A percentile compares a stretch with the other conserved stretches of the same genome.
Conservation (phyloP, 1,140 invertebrate genomes). For the Phymorhynchus buccinoides region DNA sequence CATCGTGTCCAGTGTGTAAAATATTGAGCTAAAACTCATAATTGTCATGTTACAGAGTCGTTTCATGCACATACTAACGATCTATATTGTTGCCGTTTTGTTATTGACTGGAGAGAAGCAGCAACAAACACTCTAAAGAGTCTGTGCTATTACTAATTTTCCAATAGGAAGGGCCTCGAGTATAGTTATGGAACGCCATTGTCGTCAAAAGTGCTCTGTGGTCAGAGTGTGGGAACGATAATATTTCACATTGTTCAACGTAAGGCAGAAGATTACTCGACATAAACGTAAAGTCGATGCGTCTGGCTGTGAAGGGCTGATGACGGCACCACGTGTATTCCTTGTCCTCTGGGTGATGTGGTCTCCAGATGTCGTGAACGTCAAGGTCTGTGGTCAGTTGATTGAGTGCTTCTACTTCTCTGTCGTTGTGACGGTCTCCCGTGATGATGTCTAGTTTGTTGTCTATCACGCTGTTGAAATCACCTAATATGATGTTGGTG, state of each 20-base stretch:
- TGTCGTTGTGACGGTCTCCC: not conserved
- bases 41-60: too few species aligned
- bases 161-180: not conserved
- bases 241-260: not conserved
- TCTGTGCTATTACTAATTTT: constrained; percentile 14
- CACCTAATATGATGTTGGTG: not conserved
- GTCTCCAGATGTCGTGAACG: not conserved
- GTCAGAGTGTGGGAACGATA: not conserved
- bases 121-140: too few species aligned
- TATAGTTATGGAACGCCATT: not conserved
- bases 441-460: not conserved
- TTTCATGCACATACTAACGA: too few species aligned
- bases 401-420: not conserved
- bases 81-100: too few species aligned
- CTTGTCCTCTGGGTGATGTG: not conserved
- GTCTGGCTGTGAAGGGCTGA: not conserved
- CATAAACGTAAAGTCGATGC: not conserved
- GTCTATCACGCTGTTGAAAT: not conserved
- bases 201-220: not conserved
- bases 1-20: too few species aligned
- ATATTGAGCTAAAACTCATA: too few species aligned
- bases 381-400: not conserved
- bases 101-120: too few species aligned
- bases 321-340: not conserved
- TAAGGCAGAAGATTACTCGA: not conserved